A percentile compares a stretch with the other conserved stretches of the same genome.
Conservation (phyloP, 2,113 vertebrate species). For the Poecilia latipinna region DNA sequence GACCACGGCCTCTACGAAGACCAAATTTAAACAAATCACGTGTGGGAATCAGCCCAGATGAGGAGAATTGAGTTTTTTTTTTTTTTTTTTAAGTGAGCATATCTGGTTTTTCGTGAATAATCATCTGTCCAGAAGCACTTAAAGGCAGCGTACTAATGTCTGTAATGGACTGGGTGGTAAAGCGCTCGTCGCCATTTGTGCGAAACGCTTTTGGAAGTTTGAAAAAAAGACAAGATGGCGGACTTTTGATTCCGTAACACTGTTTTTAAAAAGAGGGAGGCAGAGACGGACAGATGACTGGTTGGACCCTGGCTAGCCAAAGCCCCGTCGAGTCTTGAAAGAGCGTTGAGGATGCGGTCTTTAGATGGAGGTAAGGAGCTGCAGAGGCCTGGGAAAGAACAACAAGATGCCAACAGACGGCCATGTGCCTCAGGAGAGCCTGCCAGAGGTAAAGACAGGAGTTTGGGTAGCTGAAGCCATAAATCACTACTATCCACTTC, state of each 20-base stretch:
- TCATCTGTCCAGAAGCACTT: not conserved
- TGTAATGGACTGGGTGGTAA: not conserved
- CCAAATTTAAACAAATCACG: not conserved
- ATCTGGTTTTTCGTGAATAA: not conserved
- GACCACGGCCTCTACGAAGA: not conserved
- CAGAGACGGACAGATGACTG: not conserved
- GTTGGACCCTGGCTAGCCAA: not conserved
- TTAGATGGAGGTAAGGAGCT: not conserved
- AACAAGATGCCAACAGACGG: no score
- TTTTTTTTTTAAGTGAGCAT: not conserved
- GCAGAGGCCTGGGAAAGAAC: no score
- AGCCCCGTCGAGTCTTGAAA: not conserved
- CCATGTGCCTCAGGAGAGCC: no score
- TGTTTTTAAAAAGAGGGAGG: not conserved
- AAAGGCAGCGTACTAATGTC: not conserved
- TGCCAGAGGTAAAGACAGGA: no score
- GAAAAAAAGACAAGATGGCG: not conserved
- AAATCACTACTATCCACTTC: no score
- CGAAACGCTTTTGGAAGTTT: not conserved
- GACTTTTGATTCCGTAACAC: not conserved
- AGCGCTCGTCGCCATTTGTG: not conserved
- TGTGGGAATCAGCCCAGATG: not conserved
- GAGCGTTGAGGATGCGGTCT: not conserved
- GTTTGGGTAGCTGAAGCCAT: no score
- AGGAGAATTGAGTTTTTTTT: not conserved